phyloP scores from a whole-genome alignment of 2,113 vertebrate genomes.

The Zingel zingel region DNA sequence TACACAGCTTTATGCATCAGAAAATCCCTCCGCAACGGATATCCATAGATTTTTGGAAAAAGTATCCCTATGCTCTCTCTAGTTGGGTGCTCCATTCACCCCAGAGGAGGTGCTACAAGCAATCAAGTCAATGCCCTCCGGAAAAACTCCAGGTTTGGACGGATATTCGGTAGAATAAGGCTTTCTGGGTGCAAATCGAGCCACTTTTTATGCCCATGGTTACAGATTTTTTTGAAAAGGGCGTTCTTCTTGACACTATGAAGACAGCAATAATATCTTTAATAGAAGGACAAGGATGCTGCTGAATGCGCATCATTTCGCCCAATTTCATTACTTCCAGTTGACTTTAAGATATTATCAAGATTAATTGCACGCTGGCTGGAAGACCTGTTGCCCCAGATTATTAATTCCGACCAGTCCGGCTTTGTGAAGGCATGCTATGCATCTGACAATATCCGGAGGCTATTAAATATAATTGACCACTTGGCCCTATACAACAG shows the following conservation, averaged over 20 bases:
- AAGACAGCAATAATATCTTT: neutral
- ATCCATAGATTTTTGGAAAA: neutral
- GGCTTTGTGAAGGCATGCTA: no score
- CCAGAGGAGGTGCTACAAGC: neutral
- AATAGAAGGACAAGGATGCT: neutral
- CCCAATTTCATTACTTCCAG: no score
- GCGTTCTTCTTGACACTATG: neutral
- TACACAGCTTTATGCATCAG: neutral
- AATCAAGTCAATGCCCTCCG: neutral
- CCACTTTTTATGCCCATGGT: neutral
- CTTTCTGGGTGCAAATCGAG: neutral
- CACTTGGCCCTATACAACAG: no score
- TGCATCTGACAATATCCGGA: no score
- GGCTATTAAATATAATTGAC: no score
- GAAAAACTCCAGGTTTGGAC: constrained; percentile 10
- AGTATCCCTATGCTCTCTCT: neutral
- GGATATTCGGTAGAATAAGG: neutral
- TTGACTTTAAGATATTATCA: no score
- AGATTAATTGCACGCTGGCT: no score
- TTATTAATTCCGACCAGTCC: no score
- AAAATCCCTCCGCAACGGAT: neutral
- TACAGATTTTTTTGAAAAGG: neutral
- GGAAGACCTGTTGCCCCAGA: no score
- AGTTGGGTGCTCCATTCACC: neutral
- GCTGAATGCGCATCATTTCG: no score